Base-by-base conservation (phyloP, 1,140 invertebrate species). In the Cherax quadricarinatus region DNA sequence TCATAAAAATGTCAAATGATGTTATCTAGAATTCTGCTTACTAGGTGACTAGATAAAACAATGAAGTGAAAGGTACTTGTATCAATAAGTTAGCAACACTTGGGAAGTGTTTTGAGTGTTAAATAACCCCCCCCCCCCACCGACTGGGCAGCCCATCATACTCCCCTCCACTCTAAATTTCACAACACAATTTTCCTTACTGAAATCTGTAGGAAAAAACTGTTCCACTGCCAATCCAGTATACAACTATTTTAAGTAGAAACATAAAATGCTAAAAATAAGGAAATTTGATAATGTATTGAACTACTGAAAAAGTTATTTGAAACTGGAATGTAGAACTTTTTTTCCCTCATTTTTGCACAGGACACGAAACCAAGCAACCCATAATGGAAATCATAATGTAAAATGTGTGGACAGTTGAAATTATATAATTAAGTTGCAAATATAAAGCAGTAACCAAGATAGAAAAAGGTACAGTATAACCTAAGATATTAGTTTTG, bases 321-420 rank as follows among this genome's bases (percentile, higher is more conserved):
- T 75, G 70, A 1, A 24, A 75, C 70, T 30, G 70, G n/a, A 53
- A 60, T 62, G 57, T 16, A 49, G 84, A 81, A 91, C 53, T 51
- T 60, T 49, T 82, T 86, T 80, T 73, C 85, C 90, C 73, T n/a
- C 73, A 10, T 57, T 86, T n/a, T 53, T 81, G 90, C 84, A 86
- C 90, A 91, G 90, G 90, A 86, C 90, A 91, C 85, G 90, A 86
- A 82, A 86, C 90, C 84, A 81, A 91, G 73, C 84, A 91, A 16
- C 75, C 84, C 90, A 80, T 70, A 91, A 51, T 30, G 62, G 30
- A 91, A 91, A 84, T 85, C 18, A 75, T 48, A 70, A 49, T 78
- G 51, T 82, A 41, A 75, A 82, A 87, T 21, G 84, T 90, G 82
- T 73, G 78, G 66, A 90, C 60, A 89, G 62, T 24, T 82, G 24